Evolutionary conservation across 2,888 invertebrate species (phyloP), one percentile per base, ranked within the genome.

Genomic region (Deilephila porcellus): DNA sequence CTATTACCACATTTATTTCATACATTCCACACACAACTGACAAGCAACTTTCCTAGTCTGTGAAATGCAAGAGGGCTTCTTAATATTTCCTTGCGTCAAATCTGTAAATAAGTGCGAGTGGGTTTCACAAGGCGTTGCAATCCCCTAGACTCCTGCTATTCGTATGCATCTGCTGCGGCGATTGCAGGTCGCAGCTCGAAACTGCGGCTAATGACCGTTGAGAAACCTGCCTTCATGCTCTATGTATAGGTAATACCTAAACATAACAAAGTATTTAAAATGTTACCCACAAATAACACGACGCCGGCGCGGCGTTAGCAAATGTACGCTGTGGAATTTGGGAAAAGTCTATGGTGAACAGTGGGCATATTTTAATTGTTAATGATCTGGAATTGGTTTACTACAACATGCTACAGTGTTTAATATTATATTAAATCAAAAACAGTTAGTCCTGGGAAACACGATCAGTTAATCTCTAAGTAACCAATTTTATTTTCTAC

Each of bases 61-160:
- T 34, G 19, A 32, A 14, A 63, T 45, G 2, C 11, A 45, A 11
- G 45, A 45, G 45, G 14, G 19, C 17, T 60, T 60, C 32, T 63
- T 19, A 34, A 63, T 63, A 63, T 63, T 34, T 63, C 19, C 6
- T 34, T 32, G 32, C 19, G 11, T 45, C n/a, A 37, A 67, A 67
- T 67, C 37, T 20, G 45, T 37, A 45, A n/a, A 45, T 67, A 67
- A 45, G 45, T 67, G 45, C 20, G 7, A 45, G 45, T 67, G 25
- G 20, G 8, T 67, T 67, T 67, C 64, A 67, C 64, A 67, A 67
- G 45, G 20, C 45, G 25, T 20, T 45, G 64, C 64, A 67, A 67
- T 67, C 45, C 45, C 64, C 60, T 11, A 20, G 60, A 25, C 60
- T 56, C 60, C 20, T 63, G 37, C 63, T 56, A 67, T 37, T 67